Base-by-base conservation (phyloP, 2,797 vertebrate genomes). In the Lithobates pipiens region DNA sequence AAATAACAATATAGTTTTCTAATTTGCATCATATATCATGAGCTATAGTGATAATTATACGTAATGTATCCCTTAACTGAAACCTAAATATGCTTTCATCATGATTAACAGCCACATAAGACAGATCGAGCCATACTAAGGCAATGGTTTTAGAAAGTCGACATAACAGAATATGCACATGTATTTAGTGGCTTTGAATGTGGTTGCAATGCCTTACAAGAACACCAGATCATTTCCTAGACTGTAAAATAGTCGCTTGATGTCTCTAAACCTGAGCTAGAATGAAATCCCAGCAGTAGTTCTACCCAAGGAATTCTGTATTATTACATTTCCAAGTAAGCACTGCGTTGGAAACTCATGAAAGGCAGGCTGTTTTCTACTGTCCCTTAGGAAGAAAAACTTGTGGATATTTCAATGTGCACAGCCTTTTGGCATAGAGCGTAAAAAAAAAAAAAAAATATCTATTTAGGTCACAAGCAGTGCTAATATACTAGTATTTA, bases 1-100 rank as follows among this genome's bases (percentile, higher is more conserved):
- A 85, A 85, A 85, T 79, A 85, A 79, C 70, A 85, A 85, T 85
- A 85, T 85, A 29, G 57, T 79, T 73, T 85, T 57, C 76, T 74
- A 85, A 85, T 85, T 85, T 85, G 71, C 83, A 80, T 85, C 77
- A 85, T 85, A 85, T 79, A 85, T 85, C 83, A 79, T 74, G 76
- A 85, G 67, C 67, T 70, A 79, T 85, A 79, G 76, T 74, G 69
- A 73, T 85, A 69, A 85, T 85, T 85, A 85, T 65, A 78, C 36
- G 73, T 74, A 79, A 85, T 79, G 76, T 44, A 85, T 79, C 83
- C 76, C 57, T 71, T 79, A 78, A 73, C 54, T 74, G 39, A 85
- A 79, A 85, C 69, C 83, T 74, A 73, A 85, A 85, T 78, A 85
- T 74, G 83, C 67, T 85, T 80, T 85, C 77, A 79, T 79, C 57